phyloP scores from a whole-genome alignment of 2,797 vertebrate species.

The Enteromius paludinosus region DNA sequence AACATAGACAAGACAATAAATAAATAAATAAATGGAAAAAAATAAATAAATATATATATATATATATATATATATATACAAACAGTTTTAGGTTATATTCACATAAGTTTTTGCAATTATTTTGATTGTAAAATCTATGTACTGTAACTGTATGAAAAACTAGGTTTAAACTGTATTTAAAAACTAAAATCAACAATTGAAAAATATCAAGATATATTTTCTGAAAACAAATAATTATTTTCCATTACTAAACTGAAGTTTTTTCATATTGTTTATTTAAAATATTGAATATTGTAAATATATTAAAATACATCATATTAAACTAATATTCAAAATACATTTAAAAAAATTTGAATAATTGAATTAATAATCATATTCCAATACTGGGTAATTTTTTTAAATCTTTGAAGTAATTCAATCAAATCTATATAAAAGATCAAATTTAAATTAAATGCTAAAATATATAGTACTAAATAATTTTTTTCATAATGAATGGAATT shows the following conservation, averaged over 20 bases:
- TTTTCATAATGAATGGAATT: not conserved
- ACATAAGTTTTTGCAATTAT: not conserved
- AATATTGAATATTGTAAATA: not conserved
- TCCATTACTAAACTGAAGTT: not conserved
- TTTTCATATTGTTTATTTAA: not conserved
- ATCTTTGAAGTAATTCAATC: not conserved
- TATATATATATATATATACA: not conserved
- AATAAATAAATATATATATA: not conserved
- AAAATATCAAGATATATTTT: not conserved
- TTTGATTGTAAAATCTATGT: not conserved
- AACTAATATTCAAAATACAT: not conserved
- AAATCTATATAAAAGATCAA: not conserved
- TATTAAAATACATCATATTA: not conserved
- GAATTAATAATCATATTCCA: not conserved
- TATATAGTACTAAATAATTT: not conserved
- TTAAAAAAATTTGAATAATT: not conserved
- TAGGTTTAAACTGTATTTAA: not conserved
- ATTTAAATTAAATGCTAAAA: not conserved
- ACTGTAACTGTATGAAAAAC: not conserved
- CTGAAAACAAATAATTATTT: not conserved
- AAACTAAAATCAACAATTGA: not conserved
- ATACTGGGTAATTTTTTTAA: not conserved
- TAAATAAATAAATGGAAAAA: not conserved
- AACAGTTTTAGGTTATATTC: not conserved
- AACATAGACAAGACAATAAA: not conserved